Evolutionary conservation across 1,140 invertebrate species (phyloP).

Genomic region (Aphaenogaster floridana): DNA sequence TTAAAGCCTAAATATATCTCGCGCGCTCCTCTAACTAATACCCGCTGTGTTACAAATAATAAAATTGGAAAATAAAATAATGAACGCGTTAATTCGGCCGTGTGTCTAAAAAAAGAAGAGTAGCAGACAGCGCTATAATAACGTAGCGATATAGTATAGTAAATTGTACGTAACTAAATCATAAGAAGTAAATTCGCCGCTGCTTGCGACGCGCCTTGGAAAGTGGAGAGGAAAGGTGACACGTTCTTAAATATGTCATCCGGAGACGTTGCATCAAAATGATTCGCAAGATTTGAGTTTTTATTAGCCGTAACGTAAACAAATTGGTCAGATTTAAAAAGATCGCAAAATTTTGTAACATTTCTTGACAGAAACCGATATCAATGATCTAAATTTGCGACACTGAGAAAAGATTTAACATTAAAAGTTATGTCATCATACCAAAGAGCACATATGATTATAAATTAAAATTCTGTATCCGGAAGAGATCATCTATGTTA

Average conservation of each 20-base stretch:
- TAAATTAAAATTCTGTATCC: not conserved
- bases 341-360: not conserved
- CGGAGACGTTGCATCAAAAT: not conserved
- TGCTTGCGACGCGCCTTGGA: constrained; percentile 75
- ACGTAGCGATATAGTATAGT: constrained; percentile 66
- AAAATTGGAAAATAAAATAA: constrained; percentile 80
- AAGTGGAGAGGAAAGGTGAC: constrained; percentile 76
- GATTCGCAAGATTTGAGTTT: not conserved
- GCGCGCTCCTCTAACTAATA: constrained; percentile 76
- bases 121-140: constrained; percentile 73
- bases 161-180: constrained; percentile 70
- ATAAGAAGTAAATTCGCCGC: constrained; percentile 69
- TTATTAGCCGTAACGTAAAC: not conserved
- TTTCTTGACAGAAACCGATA: not conserved
- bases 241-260: constrained; percentile 54
- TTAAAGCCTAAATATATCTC: constrained; percentile 73
- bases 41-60: constrained; percentile 80
- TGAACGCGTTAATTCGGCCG: constrained; percentile 74
- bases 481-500: not conserved
- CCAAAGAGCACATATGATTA: not conserved
- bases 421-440: not conserved
- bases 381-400: not conserved
- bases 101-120: constrained; percentile 71
- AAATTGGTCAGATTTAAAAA: not conserved
- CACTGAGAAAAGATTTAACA: not conserved